A percentile compares a stretch with the other conserved stretches of the same genome.
phyloP scores from a whole-genome alignment of 2,113 vertebrate genomes.

The Gallinago jamesoni region DNA sequence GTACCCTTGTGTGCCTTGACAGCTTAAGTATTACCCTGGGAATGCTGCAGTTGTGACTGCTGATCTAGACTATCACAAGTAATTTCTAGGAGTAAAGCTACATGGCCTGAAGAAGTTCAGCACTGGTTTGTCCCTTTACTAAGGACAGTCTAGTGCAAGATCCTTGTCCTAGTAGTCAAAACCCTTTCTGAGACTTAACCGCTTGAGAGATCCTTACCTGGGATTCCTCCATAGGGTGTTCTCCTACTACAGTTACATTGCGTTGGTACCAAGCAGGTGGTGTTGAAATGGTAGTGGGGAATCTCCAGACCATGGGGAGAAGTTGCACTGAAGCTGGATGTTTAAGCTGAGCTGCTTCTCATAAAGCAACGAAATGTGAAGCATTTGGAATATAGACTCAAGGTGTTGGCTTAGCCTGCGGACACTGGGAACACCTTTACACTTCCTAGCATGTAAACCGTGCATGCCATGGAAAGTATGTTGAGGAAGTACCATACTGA shows the following conservation, averaged over 20 bases:
- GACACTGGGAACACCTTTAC: not conserved
- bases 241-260: not conserved
- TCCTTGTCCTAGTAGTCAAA: not conserved
- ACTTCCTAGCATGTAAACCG: rapidly evolving
- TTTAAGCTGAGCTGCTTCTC: not conserved
- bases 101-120: not conserved
- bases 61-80: not conserved
- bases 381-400: not conserved
- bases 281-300: not conserved
- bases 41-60: not conserved
- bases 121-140: not conserved
- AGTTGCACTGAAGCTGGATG: not conserved
- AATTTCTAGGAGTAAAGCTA: not conserved
- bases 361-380: not conserved
- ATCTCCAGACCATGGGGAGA: not conserved
- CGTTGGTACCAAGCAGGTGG: not conserved
- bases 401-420: not conserved
- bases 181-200: not conserved
- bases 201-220: not conserved
- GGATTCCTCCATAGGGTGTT: not conserved
- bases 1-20: not conserved
- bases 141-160: not conserved
- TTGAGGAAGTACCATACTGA: not conserved
- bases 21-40: not conserved
- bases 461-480: rapidly evolving